These are phyloP conservation scores for Anoplophora glabripennis DNA, from an alignment of 1,140 invertebrate genomes.

Conservation along the genomic window DNA sequence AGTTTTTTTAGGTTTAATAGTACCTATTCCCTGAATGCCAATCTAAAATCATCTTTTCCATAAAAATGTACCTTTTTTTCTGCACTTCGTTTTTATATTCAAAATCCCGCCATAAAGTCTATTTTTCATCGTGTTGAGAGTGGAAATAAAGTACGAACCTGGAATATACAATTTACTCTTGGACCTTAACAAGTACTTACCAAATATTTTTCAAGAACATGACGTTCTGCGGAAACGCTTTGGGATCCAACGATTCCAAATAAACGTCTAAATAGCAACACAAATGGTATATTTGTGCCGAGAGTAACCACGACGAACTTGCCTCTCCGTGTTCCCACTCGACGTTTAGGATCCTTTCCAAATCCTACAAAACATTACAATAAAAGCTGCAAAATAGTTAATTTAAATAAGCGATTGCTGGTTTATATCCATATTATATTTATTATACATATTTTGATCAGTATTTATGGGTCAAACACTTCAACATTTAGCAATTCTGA, in stretches of 20 bases:
- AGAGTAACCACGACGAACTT: constrained; percentile 56
- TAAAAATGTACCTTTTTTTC: too few relatives aligned
- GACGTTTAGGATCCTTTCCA: constrained; percentile 73
- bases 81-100: too few relatives aligned
- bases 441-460: too few relatives aligned
- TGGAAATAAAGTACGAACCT: too few relatives aligned
- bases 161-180: too few relatives aligned
- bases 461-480: too few relatives aligned
- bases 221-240: constrained; percentile 74
- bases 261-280: constrained; percentile 84
- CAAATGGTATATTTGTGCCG: constrained; percentile 74
- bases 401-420: constrained; percentile 3
- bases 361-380: constrained; percentile 53
- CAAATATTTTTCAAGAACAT: constrained; percentile 70
- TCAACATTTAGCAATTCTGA: neutral
- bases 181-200: too few relatives aligned
- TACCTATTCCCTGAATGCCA: too few relatives aligned
- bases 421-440: constrained; percentile 1
- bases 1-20: too few relatives aligned
- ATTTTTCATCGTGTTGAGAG: too few relatives aligned
- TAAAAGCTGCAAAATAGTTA: constrained; percentile 14
- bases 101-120: too few relatives aligned
- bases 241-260: constrained; percentile 70
- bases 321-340: constrained; percentile 51
- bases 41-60: too few relatives aligned